phyloP scores from a whole-genome alignment of 2,113 vertebrate genomes.

The Lophura nycthemera region DNA sequence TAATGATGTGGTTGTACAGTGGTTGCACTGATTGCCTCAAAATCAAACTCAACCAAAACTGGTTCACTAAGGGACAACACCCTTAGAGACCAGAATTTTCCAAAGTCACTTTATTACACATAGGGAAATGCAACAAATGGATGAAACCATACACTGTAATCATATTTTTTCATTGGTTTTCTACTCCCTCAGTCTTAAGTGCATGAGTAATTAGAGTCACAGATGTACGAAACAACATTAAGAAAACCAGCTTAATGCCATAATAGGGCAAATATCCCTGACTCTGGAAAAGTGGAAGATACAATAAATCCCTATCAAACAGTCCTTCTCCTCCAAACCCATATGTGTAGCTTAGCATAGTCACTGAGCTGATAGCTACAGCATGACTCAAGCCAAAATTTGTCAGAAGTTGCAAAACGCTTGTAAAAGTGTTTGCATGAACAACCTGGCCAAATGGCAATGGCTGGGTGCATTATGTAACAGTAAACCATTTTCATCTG shows the following conservation, averaged over 20 bases:
- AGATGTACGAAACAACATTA: not conserved
- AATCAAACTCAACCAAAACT: not conserved
- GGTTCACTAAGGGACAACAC: not conserved
- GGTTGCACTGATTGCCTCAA: not conserved
- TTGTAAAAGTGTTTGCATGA: not conserved
- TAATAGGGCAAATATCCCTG: not conserved
- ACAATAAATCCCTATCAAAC: not conserved
- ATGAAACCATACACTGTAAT: not conserved
- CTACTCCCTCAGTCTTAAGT: not conserved
- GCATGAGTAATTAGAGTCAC: not conserved
- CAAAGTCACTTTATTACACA: not conserved
- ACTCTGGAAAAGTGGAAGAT: not conserved
- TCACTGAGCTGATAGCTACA: not conserved
- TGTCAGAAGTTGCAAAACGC: not conserved
- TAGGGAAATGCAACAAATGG: not conserved
- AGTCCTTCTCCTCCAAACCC: not conserved
- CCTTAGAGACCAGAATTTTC: not conserved
- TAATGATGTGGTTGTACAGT: not conserved
- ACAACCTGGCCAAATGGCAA: not conserved
- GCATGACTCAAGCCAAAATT: not conserved
- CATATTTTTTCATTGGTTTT: not conserved
- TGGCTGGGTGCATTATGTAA: not conserved
- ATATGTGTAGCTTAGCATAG: not conserved
- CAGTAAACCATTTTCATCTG: not conserved
- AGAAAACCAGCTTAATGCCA: not conserved